Conservation (phyloP, 2,888 invertebrate species). For the Mythimna ferrago region DNA sequence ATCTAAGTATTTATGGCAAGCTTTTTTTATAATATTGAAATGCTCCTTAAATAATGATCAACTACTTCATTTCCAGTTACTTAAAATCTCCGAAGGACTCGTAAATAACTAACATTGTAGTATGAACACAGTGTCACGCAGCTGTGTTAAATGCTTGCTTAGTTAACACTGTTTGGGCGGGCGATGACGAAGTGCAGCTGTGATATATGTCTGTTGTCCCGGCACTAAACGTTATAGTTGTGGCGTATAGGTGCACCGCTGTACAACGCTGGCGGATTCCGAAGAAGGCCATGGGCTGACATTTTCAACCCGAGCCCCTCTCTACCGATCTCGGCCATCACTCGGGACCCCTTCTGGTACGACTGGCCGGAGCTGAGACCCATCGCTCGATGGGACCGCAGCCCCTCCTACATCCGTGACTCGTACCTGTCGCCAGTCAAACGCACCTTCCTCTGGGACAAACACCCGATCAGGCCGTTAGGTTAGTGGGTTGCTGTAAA, state of each 20-base stretch:
- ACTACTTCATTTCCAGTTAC: not conserved
- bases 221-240: slow-evolving; percentile 77
- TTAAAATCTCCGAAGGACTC: slow-evolving; percentile 30
- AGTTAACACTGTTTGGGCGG: slow-evolving; percentile 71
- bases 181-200: slow-evolving; percentile 83
- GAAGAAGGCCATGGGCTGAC: slow-evolving; percentile 91
- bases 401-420: slow-evolving; percentile 95
- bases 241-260: slow-evolving; percentile 92
- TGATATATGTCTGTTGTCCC: slow-evolving; percentile 79
- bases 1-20: not conserved
- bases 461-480: slow-evolving; percentile 97
- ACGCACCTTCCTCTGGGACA: slow-evolving; percentile 97
- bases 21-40: not conserved
- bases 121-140: slow-evolving; percentile 44
- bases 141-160: slow-evolving; percentile 71
- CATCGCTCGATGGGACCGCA: slow-evolving; percentile 93
- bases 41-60: not conserved
- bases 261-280: slow-evolving; percentile 92
- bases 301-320: slow-evolving; percentile 95
- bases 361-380: slow-evolving; percentile 95
- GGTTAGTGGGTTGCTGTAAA: slow-evolving; percentile 93
- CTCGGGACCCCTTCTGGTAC: slow-evolving; percentile 97
- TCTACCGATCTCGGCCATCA: slow-evolving; percentile 95
- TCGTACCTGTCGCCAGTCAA: slow-evolving; percentile 97
- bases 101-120: slow-evolving; percentile 41